Evolutionary conservation across 2,888 invertebrate genomes (phyloP).

Genomic region (Oligia fasciuncula): DNA sequence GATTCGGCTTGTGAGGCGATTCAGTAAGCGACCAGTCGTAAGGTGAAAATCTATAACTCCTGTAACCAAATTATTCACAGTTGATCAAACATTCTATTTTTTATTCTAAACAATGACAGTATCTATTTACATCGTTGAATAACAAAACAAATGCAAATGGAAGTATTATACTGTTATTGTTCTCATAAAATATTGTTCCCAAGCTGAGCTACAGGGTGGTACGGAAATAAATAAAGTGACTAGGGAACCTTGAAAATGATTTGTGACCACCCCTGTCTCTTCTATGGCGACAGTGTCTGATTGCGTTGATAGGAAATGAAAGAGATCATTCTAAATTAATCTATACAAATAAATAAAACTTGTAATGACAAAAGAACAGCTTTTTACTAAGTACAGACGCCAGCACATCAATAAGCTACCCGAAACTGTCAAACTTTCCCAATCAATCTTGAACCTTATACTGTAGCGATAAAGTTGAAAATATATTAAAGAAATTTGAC

Average conservation of each 20-base stretch:
- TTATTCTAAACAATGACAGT: neutral
- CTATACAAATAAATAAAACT: neutral
- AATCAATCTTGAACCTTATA: too few species aligned
- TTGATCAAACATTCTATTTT: neutral
- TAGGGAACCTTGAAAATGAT: constrained; percentile 30
- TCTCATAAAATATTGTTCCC: constrained; percentile 26
- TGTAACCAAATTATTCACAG: neutral
- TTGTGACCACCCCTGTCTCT: constrained; percentile 16
- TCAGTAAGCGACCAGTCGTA: neutral
- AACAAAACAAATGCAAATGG: constrained; percentile 37
- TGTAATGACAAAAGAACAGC: too few species aligned
- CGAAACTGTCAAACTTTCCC: too few species aligned
- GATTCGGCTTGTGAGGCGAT: neutral
- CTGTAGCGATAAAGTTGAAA: too few species aligned
- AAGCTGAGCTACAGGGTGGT: neutral
- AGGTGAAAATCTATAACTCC: neutral
- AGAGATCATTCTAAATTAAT: constrained; percentile 14
- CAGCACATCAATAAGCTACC: too few species aligned
- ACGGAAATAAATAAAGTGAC: constrained; percentile 30
- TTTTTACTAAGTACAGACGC: too few species aligned
- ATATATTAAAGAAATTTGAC: too few species aligned
- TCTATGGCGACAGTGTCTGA: constrained; percentile 9
- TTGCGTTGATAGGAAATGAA: constrained; percentile 15
- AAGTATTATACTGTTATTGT: constrained; percentile 3
- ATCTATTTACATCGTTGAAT: constrained; percentile 5